A percentile compares a stretch with the other conserved stretches of the same genome.
These are phyloP conservation scores for Pterois miles DNA, from an alignment of 2,797 vertebrate species.

Conservation along the genomic window DNA sequence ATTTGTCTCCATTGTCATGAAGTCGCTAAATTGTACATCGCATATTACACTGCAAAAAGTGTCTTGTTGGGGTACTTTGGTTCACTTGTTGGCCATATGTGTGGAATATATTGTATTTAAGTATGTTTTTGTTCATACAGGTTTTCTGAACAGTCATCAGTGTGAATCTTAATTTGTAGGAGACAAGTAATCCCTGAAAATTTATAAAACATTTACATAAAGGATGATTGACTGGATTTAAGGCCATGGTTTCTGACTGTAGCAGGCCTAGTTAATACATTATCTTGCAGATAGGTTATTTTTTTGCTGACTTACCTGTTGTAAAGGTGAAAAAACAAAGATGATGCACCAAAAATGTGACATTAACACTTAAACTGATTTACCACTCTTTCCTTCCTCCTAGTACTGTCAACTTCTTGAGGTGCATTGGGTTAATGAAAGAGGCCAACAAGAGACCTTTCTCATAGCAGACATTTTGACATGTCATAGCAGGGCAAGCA, in stretches of 20 bases:
- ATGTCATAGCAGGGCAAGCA: not conserved
- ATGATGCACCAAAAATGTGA: not conserved
- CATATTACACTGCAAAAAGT: not conserved
- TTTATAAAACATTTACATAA: not conserved
- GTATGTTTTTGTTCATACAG: not conserved
- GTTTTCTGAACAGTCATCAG: not conserved
- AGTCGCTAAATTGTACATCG: not conserved
- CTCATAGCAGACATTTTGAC: not conserved
- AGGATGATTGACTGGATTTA: not conserved
- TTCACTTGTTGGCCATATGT: not conserved
- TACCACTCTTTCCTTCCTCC: not conserved
- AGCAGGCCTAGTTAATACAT: not conserved
- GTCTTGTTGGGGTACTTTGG: not conserved
- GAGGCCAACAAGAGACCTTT: not conserved
- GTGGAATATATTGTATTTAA: not conserved
- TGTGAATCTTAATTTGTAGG: not conserved
- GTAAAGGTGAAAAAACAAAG: not conserved
- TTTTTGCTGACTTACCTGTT: not conserved
- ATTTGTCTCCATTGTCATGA: not conserved
- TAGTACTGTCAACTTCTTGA: not conserved
- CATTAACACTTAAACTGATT: not conserved
- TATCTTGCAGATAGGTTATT: not conserved
- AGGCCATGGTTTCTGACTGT: not conserved
- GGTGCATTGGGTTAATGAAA: not conserved
- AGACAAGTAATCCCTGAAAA: not conserved